phyloP scores from a whole-genome alignment of 2,113 vertebrate species.

The Oncorhynchus clarkii region DNA sequence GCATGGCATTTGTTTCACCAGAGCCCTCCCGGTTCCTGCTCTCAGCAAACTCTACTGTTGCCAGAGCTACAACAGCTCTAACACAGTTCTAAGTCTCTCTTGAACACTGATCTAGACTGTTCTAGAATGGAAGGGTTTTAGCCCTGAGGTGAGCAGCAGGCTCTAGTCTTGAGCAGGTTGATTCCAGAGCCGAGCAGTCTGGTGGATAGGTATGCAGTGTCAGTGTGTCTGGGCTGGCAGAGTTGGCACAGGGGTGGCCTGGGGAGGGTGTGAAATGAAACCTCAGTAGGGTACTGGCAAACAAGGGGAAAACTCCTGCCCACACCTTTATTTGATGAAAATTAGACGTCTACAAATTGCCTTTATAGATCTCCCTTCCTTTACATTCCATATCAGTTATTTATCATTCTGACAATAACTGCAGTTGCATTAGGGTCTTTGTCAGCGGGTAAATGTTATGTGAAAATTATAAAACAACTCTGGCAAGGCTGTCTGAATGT shows the following conservation, averaged over 20 bases:
- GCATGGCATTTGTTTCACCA: not conserved
- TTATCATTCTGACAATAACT: conserved; percentile 1
- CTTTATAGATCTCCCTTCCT: too few species aligned
- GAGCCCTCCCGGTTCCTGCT: not conserved
- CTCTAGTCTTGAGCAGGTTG: not conserved
- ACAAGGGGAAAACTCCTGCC: conserved; percentile 36
- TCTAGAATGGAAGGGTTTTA: not conserved
- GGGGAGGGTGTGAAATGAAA: conserved; percentile 47
- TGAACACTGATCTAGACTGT: too few species aligned
- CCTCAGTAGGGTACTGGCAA: conserved; percentile 43
- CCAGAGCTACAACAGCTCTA: not conserved
- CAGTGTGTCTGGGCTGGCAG: conserved; percentile 26
- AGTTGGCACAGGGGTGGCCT: conserved; percentile 36
- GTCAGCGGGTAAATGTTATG: too few species aligned
- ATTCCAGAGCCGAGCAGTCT: conserved; percentile 18
- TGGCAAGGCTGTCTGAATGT: not conserved
- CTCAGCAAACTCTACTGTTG: not conserved
- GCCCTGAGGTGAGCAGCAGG: not conserved
- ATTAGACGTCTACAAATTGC: too few species aligned
- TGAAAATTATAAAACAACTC: too few species aligned
- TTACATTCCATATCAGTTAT: too few species aligned
- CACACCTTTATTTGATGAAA: conserved; percentile 27
- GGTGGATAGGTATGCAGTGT: conserved; percentile 42
- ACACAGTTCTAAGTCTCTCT: not conserved
- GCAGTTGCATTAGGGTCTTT: too few species aligned